phyloP scores from a whole-genome alignment of 2,797 vertebrate species.

The Merluccius polli region DNA sequence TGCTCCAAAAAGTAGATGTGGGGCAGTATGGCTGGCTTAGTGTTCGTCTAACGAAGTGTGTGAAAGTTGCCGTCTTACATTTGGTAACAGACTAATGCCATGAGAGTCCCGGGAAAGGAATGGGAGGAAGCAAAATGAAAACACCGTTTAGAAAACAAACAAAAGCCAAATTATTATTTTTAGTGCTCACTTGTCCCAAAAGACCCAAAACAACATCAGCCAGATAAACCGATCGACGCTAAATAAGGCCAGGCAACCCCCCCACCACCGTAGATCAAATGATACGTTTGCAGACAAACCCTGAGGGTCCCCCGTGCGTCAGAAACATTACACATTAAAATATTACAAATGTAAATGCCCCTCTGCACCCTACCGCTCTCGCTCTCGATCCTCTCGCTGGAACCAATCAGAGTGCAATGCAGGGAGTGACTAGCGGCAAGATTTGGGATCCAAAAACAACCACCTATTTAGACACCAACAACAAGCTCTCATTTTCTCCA shows the following conservation, averaged over 20 bases:
- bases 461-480: not conserved
- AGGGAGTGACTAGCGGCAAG: too few relatives aligned
- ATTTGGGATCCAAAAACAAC: too few relatives aligned
- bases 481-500: not conserved
- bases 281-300: slow-evolving; percentile 28
- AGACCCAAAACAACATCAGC: not conserved
- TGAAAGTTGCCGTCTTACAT: not conserved
- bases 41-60: not conserved
- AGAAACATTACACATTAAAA: slow-evolving; percentile 41
- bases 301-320: slow-evolving; percentile 25
- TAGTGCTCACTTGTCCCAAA: not conserved
- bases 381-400: not conserved
- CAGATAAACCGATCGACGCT: not conserved
- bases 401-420: too few relatives aligned
- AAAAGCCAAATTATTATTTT: not conserved
- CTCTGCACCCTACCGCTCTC: not conserved
- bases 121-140: not conserved
- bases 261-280: slow-evolving; percentile 20
- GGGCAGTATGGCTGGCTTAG: not conserved
- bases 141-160: not conserved
- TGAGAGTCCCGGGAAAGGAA: not conserved
- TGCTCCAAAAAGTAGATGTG: not conserved
- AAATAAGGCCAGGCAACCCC: not conserved
- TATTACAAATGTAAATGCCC: slow-evolving; percentile 38
- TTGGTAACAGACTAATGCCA: not conserved